A percentile compares a stretch with the other conserved stretches of the same genome.
These are phyloP conservation scores for Phyllopteryx taeniolatus DNA, from an alignment of 2,113 vertebrate genomes.

Conservation along the genomic window DNA sequence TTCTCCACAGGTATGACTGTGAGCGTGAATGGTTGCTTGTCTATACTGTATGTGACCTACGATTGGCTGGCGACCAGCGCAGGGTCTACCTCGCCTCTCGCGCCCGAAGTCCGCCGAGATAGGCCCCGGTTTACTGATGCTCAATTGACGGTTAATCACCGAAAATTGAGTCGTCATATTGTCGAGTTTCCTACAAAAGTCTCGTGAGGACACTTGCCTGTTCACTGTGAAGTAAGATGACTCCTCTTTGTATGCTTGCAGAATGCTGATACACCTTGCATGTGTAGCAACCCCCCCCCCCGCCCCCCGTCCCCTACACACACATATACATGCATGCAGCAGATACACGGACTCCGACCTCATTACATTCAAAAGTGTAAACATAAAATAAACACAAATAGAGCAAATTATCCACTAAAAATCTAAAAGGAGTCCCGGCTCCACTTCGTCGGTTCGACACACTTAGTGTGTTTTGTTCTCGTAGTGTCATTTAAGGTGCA, in stretches of 20 bases:
- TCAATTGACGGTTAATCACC: background rate
- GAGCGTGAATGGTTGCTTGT: too few relatives aligned
- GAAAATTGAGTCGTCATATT: background rate
- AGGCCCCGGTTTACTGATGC: background rate
- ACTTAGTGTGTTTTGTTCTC: slow-evolving; percentile 25
- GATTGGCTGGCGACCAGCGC: too few relatives aligned
- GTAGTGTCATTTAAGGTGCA: slow-evolving; percentile 6
- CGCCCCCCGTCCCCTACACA: slow-evolving; percentile 42
- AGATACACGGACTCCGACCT: slow-evolving; percentile 24
- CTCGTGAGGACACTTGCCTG: background rate
- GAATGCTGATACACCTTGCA: slow-evolving; percentile 58
- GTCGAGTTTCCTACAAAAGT: background rate
- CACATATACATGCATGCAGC: slow-evolving; percentile 29
- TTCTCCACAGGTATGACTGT: too few relatives aligned
- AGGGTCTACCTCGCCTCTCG: too few relatives aligned
- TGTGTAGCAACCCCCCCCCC: slow-evolving; percentile 20
- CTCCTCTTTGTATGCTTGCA: slow-evolving; percentile 51
- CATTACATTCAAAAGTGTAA: slow-evolving; percentile 61
- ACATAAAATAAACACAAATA: slow-evolving; percentile 41
- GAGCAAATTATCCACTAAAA: slow-evolving; percentile 63
- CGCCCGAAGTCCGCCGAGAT: background rate
- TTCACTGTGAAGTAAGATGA: slow-evolving; percentile 53
- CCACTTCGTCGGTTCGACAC: slow-evolving; percentile 32
- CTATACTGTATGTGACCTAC: too few relatives aligned
- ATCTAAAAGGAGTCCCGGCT: slow-evolving; percentile 42